phyloP scores from a whole-genome alignment of 2,113 vertebrate genomes.

The Xiphorhynchus elegans region DNA sequence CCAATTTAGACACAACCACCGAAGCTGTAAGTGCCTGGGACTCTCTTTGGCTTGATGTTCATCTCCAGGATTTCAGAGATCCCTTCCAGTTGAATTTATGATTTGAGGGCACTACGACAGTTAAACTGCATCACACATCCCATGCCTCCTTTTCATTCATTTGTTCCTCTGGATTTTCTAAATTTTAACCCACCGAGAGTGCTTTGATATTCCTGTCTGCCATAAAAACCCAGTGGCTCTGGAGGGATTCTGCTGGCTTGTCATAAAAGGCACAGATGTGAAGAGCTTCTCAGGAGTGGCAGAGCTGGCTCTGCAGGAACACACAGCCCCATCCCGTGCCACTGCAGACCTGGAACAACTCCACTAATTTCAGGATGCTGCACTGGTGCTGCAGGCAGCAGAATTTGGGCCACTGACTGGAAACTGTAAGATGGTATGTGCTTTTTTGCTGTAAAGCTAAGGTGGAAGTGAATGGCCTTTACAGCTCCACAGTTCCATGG shows the following conservation, averaged over 20 bases:
- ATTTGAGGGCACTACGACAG: neutral
- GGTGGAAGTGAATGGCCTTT: neutral
- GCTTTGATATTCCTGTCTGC: conserved; percentile 15
- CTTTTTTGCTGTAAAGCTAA: neutral
- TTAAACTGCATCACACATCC: neutral
- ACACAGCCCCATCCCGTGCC: rapidly evolving
- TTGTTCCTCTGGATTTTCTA: neutral
- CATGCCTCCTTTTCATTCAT: neutral
- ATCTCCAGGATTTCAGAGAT: neutral
- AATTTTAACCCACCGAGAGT: neutral
- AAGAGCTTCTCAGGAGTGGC: neutral
- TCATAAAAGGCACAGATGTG: neutral
- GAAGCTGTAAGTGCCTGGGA: neutral
- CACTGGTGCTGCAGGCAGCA: neutral
- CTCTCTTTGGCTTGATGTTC: neutral
- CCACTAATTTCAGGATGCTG: neutral
- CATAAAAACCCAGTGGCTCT: neutral
- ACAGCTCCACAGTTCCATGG: rapidly evolving
- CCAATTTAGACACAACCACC: neutral
- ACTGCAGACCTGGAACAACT: neutral
- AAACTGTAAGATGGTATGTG: neutral
- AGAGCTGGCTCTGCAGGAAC: neutral
- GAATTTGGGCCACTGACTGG: neutral
- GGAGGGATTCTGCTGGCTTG: neutral
- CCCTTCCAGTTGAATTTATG: rapidly evolving